These are phyloP conservation scores for Mycteria americana DNA, from an alignment of 2,797 vertebrate species.

Conservation along the genomic window DNA sequence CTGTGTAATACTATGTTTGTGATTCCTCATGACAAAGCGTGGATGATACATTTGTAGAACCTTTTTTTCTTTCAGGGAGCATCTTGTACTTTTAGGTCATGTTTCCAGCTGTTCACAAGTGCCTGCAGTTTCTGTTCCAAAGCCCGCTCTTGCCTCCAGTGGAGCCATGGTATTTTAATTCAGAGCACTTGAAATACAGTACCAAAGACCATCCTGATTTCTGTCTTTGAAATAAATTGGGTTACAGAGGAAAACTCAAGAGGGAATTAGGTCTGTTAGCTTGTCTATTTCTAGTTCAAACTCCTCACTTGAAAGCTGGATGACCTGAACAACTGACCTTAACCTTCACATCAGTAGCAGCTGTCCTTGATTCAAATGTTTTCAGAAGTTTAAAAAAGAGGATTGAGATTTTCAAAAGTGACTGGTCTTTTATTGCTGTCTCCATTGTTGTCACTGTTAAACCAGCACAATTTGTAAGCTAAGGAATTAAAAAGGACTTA, in stretches of 20 bases:
- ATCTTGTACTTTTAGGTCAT: neutral
- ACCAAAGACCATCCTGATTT: neutral
- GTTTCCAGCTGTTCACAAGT: neutral
- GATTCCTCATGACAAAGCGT: neutral
- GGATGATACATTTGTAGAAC: neutral
- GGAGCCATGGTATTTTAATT: neutral
- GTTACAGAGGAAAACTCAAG: neutral
- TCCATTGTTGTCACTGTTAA: neutral
- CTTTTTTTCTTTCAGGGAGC: neutral
- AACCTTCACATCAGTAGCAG: neutral
- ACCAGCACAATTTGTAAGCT: neutral
- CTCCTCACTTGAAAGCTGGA: neutral
- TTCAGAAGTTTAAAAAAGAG: neutral
- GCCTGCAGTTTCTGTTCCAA: neutral
- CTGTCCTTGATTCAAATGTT: neutral
- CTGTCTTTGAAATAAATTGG: neutral
- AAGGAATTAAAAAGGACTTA: neutral
- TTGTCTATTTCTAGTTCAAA: neutral
- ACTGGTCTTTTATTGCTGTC: neutral
- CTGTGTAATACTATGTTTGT: neutral
- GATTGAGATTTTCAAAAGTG: neutral
- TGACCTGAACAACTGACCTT: neutral
- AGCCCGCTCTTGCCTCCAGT: neutral
- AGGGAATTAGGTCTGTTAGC: neutral
- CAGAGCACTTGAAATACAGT: neutral